Percentiles rank a stretch among this genome's conserved stretches.
These are phyloP conservation scores for Maccullochella peelii DNA, from an alignment of 2,113 vertebrate genomes.

Conservation along the genomic window DNA sequence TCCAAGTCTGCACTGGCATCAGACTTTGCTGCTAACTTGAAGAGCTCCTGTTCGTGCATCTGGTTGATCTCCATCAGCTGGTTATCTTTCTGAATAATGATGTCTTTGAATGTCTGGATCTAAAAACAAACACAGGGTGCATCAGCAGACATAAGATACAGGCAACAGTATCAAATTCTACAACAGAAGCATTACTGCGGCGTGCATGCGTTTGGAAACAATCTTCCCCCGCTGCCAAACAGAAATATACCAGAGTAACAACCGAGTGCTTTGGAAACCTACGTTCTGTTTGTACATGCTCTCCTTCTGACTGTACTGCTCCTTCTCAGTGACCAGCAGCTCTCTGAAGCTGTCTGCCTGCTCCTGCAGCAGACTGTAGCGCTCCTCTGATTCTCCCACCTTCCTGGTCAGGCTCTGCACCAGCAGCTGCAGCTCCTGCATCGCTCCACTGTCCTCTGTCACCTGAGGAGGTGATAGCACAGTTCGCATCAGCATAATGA, in stretches of 20 bases:
- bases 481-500: background rate
- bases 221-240: background rate
- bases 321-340: slow-evolving; percentile 84
- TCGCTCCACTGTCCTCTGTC: slow-evolving; percentile 67
- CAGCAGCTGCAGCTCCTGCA: slow-evolving; percentile 86
- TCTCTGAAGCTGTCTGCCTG: slow-evolving; percentile 86
- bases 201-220: background rate
- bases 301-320: slow-evolving; percentile 87
- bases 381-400: slow-evolving; percentile 90
- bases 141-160: background rate
- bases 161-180: background rate
- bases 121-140: slow-evolving; percentile 62
- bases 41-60: slow-evolving; percentile 91
- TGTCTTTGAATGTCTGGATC: slow-evolving; percentile 89
- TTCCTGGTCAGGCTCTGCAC: slow-evolving; percentile 90
- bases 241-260: background rate
- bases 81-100: slow-evolving; percentile 89
- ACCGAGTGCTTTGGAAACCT: slow-evolving; percentile 52
- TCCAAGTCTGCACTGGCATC: slow-evolving; percentile 92
- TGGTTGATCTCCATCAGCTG: slow-evolving; percentile 84
- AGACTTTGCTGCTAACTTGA: slow-evolving; percentile 89
- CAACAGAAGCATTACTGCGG: background rate
- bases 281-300: slow-evolving; percentile 89
- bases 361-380: slow-evolving; percentile 88
- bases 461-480: slow-evolving; percentile 46